phyloP scores from a whole-genome alignment of 2,888 invertebrate genomes.

The Pherbina coryleti region DNA sequence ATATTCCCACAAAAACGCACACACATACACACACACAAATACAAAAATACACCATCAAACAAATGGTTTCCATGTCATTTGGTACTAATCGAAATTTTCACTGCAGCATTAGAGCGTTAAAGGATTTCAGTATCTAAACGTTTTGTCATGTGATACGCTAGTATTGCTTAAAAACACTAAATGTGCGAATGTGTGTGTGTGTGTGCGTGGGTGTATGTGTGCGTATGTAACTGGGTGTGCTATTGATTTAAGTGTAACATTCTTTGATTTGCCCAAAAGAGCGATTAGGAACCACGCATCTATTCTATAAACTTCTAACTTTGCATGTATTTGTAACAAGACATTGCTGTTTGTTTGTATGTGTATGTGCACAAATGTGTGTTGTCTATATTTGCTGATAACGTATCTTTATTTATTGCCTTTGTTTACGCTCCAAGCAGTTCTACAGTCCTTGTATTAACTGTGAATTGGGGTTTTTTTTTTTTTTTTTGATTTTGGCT shows the following conservation, averaged over 20 bases:
- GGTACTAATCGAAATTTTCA: conserved; percentile 14
- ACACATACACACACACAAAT: background rate
- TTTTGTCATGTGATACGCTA: background rate
- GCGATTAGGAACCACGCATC: background rate
- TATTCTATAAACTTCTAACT: too few relatives aligned
- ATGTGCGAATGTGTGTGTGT: too few relatives aligned
- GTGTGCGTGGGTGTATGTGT: too few relatives aligned
- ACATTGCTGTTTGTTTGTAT: too few relatives aligned
- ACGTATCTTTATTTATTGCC: background rate
- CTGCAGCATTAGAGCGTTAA: background rate
- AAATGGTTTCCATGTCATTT: conserved; percentile 11
- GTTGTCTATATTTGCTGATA: background rate
- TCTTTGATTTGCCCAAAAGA: conserved; percentile 28
- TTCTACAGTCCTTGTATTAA: too few relatives aligned
- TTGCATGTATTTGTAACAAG: too few relatives aligned
- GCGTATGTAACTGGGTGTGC: too few relatives aligned
- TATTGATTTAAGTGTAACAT: background rate
- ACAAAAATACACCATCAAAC: background rate
- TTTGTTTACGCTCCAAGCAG: background rate
- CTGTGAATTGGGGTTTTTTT: too few relatives aligned
- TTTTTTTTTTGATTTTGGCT: too few relatives aligned
- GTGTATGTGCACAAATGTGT: too few relatives aligned
- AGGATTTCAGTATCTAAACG: too few relatives aligned
- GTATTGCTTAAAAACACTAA: background rate
- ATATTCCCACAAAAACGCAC: too few relatives aligned